Evolutionary conservation across 1,140 invertebrate species (phyloP).

Genomic region (Drosophila oshimai): DNA sequence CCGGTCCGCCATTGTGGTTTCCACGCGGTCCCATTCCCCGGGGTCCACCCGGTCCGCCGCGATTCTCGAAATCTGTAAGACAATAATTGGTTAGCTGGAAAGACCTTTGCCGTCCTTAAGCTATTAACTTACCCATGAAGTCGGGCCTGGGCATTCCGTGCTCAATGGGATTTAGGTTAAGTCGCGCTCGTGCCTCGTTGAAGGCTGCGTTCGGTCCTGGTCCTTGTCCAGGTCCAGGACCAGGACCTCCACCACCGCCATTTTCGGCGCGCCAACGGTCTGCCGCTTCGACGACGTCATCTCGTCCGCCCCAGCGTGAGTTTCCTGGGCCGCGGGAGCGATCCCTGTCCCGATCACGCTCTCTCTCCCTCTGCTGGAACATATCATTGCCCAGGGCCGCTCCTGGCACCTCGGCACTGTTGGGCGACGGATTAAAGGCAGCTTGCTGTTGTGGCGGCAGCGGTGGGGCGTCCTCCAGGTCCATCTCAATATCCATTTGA

Average conservation of each 20-base stretch:
- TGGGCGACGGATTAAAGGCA: conserved; percentile 73
- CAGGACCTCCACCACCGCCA: conserved; percentile 42
- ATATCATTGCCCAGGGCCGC: conserved; percentile 51
- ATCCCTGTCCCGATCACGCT: conserved; percentile 31
- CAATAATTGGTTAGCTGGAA: background rate
- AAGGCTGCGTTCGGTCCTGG: conserved; percentile 41
- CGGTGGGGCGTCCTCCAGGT: conserved; percentile 83
- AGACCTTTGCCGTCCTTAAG: background rate
- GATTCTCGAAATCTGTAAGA: conserved; percentile 58
- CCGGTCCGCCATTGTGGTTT: conserved; percentile 52
- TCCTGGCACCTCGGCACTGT: conserved; percentile 35
- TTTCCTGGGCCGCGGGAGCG: conserved; percentile 40
- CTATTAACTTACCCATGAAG: conserved; percentile 46
- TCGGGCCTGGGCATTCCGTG: conserved; percentile 59
- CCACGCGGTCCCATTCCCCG: conserved; percentile 65
- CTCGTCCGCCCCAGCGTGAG: conserved; percentile 70
- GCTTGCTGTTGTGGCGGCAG: conserved; percentile 31
- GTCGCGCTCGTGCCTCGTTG: conserved; percentile 63
- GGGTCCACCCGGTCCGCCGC: conserved; percentile 48
- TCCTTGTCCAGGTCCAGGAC: conserved; percentile 1
- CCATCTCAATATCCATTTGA: conserved; percentile 87
- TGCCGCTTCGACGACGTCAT: conserved; percentile 52
- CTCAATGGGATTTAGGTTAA: conserved; percentile 62
- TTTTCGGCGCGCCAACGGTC: conserved; percentile 63
- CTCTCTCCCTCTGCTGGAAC: conserved; percentile 39